These are phyloP conservation scores for Cydia pomonella DNA, from an alignment of 1,140 invertebrate genomes.

Conservation along the genomic window DNA sequence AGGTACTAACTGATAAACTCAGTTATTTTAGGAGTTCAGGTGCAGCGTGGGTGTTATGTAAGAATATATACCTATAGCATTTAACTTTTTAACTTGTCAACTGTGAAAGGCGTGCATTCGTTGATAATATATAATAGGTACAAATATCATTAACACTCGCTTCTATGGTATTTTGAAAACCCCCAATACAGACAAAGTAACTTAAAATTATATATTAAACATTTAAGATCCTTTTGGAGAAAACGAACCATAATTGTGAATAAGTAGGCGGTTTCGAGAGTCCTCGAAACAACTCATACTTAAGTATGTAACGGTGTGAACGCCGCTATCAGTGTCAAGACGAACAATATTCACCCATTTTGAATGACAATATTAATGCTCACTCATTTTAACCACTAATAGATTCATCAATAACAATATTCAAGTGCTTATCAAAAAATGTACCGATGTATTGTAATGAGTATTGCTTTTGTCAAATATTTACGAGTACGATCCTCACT, in stretches of 20 bases:
- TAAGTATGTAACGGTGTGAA: slow-evolving; percentile 43
- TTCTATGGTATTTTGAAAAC: too few species aligned
- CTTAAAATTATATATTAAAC: neutral
- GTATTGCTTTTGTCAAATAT: slow-evolving; percentile 1
- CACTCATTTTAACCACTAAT: slow-evolving; percentile 21
- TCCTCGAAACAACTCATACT: slow-evolving; percentile 31
- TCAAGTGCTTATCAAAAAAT: slow-evolving; percentile 10
- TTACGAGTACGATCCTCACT: neutral
- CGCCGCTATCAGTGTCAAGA: slow-evolving; percentile 36
- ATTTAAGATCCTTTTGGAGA: neutral
- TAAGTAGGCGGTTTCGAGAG: slow-evolving; percentile 22
- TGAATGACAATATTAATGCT: slow-evolving; percentile 40
- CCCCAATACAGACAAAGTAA: neutral
- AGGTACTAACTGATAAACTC: slow-evolving; percentile 12
- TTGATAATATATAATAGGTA: too few species aligned
- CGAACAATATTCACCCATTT: slow-evolving; percentile 41
- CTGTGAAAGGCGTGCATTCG: too few species aligned
- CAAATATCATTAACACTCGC: too few species aligned
- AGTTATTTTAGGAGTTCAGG: slow-evolving; percentile 10
- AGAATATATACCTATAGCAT: neutral
- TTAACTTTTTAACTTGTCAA: neutral
- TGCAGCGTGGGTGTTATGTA: neutral
- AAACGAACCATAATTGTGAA: neutral
- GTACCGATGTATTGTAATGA: slow-evolving; percentile 20
- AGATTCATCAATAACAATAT: slow-evolving; percentile 26